Conservation (phyloP, 2,797 vertebrate species). For the Sebastes flavidus region DNA sequence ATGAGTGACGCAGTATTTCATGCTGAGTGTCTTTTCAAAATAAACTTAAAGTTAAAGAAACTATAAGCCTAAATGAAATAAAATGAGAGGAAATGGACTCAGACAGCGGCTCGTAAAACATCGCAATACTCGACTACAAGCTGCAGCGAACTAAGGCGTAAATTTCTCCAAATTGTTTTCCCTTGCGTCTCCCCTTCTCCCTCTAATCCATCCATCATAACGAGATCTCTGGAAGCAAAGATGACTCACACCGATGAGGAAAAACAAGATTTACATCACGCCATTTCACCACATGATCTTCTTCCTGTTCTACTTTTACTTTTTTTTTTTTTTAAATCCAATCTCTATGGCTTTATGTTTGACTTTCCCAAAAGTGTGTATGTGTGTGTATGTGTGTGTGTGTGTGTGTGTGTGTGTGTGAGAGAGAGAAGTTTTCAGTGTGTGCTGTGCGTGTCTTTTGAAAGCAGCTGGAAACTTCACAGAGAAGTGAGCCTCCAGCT, state of each 20-base stretch:
- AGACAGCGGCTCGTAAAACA: slow-evolving; percentile 68
- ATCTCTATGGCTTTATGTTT: slow-evolving; percentile 12
- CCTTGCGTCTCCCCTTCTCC: slow-evolving; percentile 11
- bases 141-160: slow-evolving; percentile 63
- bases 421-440: background rate
- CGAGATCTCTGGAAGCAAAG: slow-evolving; percentile 47
- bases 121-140: slow-evolving; percentile 39
- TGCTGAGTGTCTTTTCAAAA: slow-evolving; percentile 48
- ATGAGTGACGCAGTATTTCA: slow-evolving; percentile 14
- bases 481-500: slow-evolving; percentile 61
- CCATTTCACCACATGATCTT: slow-evolving; percentile 29
- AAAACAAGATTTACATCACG: slow-evolving; percentile 55
- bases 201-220: slow-evolving; percentile 37
- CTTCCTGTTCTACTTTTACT: slow-evolving; percentile 26
- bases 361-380: slow-evolving; percentile 14
- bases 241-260: slow-evolving; percentile 46
- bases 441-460: slow-evolving; percentile 48
- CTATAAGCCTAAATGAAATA: slow-evolving; percentile 45
- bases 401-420: slow-evolving; percentile 7
- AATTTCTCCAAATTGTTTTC: slow-evolving; percentile 67
- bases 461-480: slow-evolving; percentile 77
- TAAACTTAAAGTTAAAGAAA: slow-evolving; percentile 21
- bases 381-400: too few species aligned
- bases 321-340: slow-evolving; percentile 6
- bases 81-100: slow-evolving; percentile 63